phyloP scores from a whole-genome alignment of 2,888 invertebrate genomes.

The Lithophane leautieri region DNA sequence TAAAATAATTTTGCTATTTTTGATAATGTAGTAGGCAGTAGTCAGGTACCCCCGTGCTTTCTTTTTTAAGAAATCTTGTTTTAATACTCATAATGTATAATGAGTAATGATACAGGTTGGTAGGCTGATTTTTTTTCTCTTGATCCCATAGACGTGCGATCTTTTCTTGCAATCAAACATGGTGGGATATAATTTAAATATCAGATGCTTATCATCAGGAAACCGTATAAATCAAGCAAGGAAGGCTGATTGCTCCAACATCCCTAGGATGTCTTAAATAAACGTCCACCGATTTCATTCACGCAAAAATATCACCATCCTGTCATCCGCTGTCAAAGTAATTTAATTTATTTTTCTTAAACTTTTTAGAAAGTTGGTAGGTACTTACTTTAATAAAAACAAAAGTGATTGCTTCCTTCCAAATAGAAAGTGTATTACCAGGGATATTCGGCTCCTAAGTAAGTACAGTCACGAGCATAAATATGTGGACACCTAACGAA shows the following conservation, averaged over 20 bases:
- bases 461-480: constrained; percentile 22
- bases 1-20: too few relatives aligned
- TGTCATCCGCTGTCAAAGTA: constrained; percentile 49
- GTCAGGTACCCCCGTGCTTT: too few relatives aligned
- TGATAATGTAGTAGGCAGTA: not conserved
- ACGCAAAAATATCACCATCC: constrained; percentile 50
- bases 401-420: constrained; percentile 76
- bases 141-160: not conserved
- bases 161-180: not conserved
- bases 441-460: constrained; percentile 59
- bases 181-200: constrained; percentile 11
- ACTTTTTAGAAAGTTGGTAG: constrained; percentile 68
- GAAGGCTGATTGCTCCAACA: constrained; percentile 50
- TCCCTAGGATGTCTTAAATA: constrained; percentile 58
- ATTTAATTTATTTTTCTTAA: constrained; percentile 44
- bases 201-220: constrained; percentile 58
- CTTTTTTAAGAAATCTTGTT: too few relatives aligned
- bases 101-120: not conserved
- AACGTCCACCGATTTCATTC: constrained; percentile 32
- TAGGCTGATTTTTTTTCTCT: not conserved
- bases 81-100: too few relatives aligned
- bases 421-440: constrained; percentile 72
- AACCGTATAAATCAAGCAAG: constrained; percentile 40
- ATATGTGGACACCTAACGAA: not conserved
- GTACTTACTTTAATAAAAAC: constrained; percentile 51